These are phyloP conservation scores for Drosophila pandora DNA, from an alignment of 1,140 invertebrate genomes.

Conservation along the genomic window DNA sequence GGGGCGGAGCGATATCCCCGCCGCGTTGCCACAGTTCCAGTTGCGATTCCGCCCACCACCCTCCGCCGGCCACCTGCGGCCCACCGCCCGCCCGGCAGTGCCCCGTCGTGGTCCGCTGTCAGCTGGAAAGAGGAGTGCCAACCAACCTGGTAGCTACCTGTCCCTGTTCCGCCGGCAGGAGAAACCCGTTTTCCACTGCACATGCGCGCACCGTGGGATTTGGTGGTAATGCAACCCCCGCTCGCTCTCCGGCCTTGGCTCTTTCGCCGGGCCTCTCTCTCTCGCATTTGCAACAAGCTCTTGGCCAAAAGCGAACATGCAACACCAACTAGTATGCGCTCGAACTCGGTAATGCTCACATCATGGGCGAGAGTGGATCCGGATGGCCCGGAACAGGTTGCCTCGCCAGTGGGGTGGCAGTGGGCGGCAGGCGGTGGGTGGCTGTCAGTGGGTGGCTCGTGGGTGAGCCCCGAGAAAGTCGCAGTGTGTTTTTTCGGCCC, in stretches of 20 bases:
- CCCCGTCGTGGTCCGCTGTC: slow-evolving; percentile 1
- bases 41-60: slow-evolving; percentile 38
- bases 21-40: slow-evolving; percentile 43
- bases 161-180: slow-evolving; percentile 49
- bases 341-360: slow-evolving; percentile 79
- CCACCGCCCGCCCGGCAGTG: slow-evolving; percentile 1
- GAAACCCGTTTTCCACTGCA: slow-evolving; percentile 66
- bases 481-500: not conserved
- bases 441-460: slow-evolving; percentile 4
- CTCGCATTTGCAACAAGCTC: slow-evolving; percentile 38
- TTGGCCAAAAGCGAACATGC: slow-evolving; percentile 59
- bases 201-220: slow-evolving; percentile 33
- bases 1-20: slow-evolving; percentile 70
- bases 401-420: not conserved
- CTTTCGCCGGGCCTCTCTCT: slow-evolving; percentile 14
- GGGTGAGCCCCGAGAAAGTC: not conserved
- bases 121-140: slow-evolving; percentile 65
- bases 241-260: slow-evolving; percentile 17
- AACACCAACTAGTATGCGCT: slow-evolving; percentile 83
- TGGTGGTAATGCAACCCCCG: slow-evolving; percentile 45
- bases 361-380: slow-evolving; percentile 80
- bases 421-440: slow-evolving; percentile 16
- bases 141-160: slow-evolving; percentile 10
- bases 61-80: slow-evolving; percentile 15
- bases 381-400: slow-evolving; percentile 43